These are phyloP conservation scores for Trogon melanurus DNA, from an alignment of 2,113 vertebrate species.

Conservation along the genomic window DNA sequence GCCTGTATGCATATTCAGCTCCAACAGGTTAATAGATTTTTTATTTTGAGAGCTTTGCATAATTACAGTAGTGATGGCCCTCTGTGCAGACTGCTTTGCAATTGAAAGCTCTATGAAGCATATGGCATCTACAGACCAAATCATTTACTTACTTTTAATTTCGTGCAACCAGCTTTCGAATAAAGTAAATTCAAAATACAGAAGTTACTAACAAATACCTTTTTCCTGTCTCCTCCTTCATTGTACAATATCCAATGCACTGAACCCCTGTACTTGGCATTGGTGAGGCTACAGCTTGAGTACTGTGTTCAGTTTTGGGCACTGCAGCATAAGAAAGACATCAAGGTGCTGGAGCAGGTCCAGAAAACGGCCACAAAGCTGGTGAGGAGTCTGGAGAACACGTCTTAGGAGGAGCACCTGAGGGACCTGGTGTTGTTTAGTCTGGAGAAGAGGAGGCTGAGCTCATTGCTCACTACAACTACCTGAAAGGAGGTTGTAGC, in stretches of 20 bases:
- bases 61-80: neutral
- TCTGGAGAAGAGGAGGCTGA: no score
- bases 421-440: no score
- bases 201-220: neutral
- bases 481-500: no score
- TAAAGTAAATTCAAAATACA: neutral
- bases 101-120: neutral
- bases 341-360: no score
- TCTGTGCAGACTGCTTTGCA: neutral
- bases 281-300: no score
- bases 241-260: neutral
- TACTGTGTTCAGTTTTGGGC: no score
- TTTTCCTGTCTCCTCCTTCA: neutral
- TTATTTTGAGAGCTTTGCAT: neutral
- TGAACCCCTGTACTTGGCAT: no score
- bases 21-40: neutral
- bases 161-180: neutral
- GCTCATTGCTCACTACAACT: no score
- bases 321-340: no score
- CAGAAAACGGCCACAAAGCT: no score
- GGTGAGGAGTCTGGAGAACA: no score
- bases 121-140: neutral
- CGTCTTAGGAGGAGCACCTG: no score
- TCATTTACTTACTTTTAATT: neutral
- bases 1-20: neutral